These are phyloP conservation scores for Knipowitschia caucasica DNA, from an alignment of 2,797 vertebrate species.

Conservation along the genomic window DNA sequence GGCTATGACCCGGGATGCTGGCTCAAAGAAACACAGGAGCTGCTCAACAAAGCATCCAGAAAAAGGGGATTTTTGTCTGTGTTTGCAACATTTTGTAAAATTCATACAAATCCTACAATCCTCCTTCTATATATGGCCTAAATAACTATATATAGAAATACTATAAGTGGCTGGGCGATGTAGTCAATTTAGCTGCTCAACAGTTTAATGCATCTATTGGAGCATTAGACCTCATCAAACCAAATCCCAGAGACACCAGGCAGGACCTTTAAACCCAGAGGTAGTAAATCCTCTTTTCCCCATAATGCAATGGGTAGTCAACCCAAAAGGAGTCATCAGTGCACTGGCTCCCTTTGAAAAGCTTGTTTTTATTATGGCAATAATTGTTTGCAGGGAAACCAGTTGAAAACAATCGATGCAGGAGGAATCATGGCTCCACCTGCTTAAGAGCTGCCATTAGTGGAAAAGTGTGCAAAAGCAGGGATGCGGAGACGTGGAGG, in stretches of 20 bases:
- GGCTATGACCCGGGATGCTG: no score
- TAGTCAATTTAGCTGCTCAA: conserved; percentile 29
- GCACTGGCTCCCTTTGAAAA: conserved; percentile 10
- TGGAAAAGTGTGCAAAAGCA: conserved; percentile 43
- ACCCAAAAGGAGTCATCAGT: conserved; percentile 25
- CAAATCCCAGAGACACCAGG: conserved; percentile 27
- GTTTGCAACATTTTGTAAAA: background rate
- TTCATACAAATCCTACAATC: background rate
- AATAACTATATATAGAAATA: conserved; percentile 7
- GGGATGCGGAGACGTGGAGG: conserved; percentile 20
- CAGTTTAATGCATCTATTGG: conserved; percentile 43
- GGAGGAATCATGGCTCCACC: conserved; percentile 23
- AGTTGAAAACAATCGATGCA: conserved; percentile 16
- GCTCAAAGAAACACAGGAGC: no score
- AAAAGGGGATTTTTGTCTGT: background rate
- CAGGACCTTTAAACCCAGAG: conserved; percentile 18
- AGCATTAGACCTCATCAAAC: conserved; percentile 32
- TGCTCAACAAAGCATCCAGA: background rate
- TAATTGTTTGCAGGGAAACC: conserved; percentile 30
- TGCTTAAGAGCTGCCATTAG: conserved; percentile 35
- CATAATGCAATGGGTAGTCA: conserved; percentile 24
- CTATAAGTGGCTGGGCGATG: conserved; percentile 14
- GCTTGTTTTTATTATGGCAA: conserved; percentile 7
- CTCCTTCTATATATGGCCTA: background rate
- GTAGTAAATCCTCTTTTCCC: conserved; percentile 30